These are phyloP conservation scores for Cyclophora punctaria DNA, from an alignment of 2,888 invertebrate genomes.

Conservation along the genomic window DNA sequence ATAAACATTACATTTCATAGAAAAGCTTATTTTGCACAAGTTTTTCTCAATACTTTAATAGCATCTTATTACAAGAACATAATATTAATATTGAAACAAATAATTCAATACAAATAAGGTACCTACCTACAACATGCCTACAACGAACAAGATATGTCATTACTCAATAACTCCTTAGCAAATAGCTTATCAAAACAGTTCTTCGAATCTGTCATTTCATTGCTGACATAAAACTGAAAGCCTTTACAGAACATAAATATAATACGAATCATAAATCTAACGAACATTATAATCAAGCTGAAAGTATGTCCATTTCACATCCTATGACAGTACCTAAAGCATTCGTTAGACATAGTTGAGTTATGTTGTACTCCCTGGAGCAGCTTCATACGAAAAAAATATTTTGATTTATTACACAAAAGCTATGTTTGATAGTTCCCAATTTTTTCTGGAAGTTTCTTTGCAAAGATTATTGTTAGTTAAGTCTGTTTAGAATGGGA, in stretches of 20 bases:
- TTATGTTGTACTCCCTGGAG: slow-evolving; percentile 15
- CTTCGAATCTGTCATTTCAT: too few relatives aligned
- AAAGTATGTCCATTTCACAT: slow-evolving; percentile 17
- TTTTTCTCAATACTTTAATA: too few relatives aligned
- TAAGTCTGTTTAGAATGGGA: slow-evolving; percentile 1
- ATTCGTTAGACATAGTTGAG: slow-evolving; percentile 18
- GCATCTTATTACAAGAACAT: too few relatives aligned
- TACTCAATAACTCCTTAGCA: too few relatives aligned
- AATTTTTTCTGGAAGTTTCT: slow-evolving; percentile 19
- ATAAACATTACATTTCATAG: too few relatives aligned
- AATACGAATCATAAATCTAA: slow-evolving; percentile 10
- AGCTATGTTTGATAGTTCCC: slow-evolving; percentile 23
- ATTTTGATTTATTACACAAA: slow-evolving; percentile 23
- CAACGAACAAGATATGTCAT: too few relatives aligned
- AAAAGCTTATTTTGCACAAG: too few relatives aligned
- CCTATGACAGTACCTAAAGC: slow-evolving; percentile 17
- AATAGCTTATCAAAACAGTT: too few relatives aligned
- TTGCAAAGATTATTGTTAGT: slow-evolving; percentile 15
- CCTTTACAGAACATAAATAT: slow-evolving; percentile 6
- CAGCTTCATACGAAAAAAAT: slow-evolving; percentile 12
- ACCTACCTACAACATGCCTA: too few relatives aligned
- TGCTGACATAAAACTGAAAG: too few relatives aligned
- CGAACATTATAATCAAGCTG: slow-evolving; percentile 18
- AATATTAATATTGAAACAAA: too few relatives aligned
- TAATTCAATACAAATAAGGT: too few relatives aligned